Conservation (phyloP, 2,888 invertebrate species). For the Prosopocoilus inquinatus region DNA sequence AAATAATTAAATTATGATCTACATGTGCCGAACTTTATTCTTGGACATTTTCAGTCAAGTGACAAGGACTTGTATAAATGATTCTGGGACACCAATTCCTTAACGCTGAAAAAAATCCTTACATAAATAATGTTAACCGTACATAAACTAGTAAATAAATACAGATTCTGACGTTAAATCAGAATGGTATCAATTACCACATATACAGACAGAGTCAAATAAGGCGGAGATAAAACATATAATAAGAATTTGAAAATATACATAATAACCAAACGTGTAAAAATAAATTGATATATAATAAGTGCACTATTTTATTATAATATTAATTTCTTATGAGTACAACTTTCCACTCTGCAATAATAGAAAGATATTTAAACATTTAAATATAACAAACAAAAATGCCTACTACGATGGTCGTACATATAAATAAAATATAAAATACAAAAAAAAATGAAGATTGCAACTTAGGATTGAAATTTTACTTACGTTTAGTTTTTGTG, state of each 20-base stretch:
- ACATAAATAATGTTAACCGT: neutral
- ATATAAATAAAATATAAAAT: slow-evolving; percentile 14
- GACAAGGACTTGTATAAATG: slow-evolving; percentile 12
- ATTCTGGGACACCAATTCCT: slow-evolving; percentile 15
- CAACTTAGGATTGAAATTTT: slow-evolving; percentile 3
- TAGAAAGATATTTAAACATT: slow-evolving; percentile 11
- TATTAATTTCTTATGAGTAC: neutral
- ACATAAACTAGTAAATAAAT: neutral
- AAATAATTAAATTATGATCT: slow-evolving; percentile 5
- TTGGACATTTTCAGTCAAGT: too few species aligned
- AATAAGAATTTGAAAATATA: too few species aligned
- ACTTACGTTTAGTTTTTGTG: slow-evolving; percentile 13
- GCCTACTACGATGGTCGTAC: slow-evolving; percentile 8
- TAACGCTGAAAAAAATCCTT: neutral
- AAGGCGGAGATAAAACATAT: too few species aligned
- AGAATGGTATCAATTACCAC: too few species aligned
- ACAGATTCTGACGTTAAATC: too few species aligned
- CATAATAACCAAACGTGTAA: too few species aligned
- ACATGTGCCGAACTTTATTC: too few species aligned
- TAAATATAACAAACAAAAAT: slow-evolving; percentile 15
- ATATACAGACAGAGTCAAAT: too few species aligned
- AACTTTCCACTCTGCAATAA: neutral
- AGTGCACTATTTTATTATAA: neutral
- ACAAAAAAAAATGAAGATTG: slow-evolving; percentile 13
- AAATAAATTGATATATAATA: too few species aligned